Percentiles rank a stretch among this genome's conserved stretches.
Evolutionary conservation across 1,140 invertebrate genomes (phyloP).

Genomic region (Zaprionus nigranus): DNA sequence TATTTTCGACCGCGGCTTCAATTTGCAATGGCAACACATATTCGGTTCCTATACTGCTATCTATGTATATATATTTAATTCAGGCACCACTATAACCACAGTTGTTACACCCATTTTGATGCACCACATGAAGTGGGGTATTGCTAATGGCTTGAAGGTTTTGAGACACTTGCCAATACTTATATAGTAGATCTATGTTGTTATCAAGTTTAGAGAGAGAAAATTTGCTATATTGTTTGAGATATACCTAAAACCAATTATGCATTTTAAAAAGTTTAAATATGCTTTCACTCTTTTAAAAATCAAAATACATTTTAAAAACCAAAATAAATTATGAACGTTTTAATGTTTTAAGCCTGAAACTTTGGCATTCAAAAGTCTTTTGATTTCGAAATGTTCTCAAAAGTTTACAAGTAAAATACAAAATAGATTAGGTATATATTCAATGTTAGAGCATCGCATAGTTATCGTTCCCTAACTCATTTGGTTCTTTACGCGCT

Average conservation of each 20-base stretch:
- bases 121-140: background rate
- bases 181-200: background rate
- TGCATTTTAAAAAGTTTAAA: background rate
- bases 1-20: constrained; percentile 68
- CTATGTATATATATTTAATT: constrained; percentile 46
- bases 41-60: constrained; percentile 38
- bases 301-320: background rate
- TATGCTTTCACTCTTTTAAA: background rate
- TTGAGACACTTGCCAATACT: background rate
- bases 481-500: background rate
- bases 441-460: background rate
- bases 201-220: background rate
- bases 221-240: background rate
- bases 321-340: background rate
- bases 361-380: background rate
- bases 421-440: background rate
- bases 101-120: constrained; percentile 1
- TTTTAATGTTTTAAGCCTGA: no score
- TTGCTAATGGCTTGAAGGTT: background rate
- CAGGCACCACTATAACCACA: constrained; percentile 46
- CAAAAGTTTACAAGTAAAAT: background rate
- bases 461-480: background rate
- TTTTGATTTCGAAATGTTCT: background rate
- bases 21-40: constrained; percentile 47
- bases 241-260: background rate